Evolutionary conservation across 2,113 vertebrate species (phyloP).

Genomic region (Ascaphus truei): DNA sequence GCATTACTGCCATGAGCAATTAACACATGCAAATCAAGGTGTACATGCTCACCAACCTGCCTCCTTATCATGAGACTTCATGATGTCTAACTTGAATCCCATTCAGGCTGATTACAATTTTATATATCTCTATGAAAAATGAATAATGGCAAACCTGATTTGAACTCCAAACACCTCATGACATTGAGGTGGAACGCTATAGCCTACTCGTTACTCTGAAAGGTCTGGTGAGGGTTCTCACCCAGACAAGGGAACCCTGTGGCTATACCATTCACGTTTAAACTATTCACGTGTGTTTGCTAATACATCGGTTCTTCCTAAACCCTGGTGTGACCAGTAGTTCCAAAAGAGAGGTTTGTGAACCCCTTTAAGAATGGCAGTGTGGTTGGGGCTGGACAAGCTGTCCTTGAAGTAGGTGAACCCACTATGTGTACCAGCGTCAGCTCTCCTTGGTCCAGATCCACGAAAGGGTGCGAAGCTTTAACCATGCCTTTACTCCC

Average conservation of each 20-base stretch:
- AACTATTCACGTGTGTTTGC: slow-evolving; percentile 13
- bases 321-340: neutral
- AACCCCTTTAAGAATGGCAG: too few species aligned
- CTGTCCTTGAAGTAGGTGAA: too few species aligned
- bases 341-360: neutral
- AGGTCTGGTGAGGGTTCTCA: neutral
- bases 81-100: neutral
- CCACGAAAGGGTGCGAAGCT: too few species aligned
- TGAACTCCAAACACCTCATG: too few species aligned
- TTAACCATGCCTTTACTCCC: too few species aligned
- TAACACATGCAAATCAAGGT: slow-evolving; percentile 3
- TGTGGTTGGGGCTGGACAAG: too few species aligned
- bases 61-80: neutral
- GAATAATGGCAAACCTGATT: neutral
- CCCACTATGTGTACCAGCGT: too few species aligned
- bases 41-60: neutral
- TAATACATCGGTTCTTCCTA: neutral
- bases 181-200: too few species aligned
- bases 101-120: neutral
- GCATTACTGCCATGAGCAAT: slow-evolving; percentile 11
- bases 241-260: neutral
- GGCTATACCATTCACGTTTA: neutral
- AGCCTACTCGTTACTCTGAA: neutral
- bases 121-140: neutral
- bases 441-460: too few species aligned